Base-by-base conservation (phyloP, 1,140 invertebrate species). In the Popillia japonica region DNA sequence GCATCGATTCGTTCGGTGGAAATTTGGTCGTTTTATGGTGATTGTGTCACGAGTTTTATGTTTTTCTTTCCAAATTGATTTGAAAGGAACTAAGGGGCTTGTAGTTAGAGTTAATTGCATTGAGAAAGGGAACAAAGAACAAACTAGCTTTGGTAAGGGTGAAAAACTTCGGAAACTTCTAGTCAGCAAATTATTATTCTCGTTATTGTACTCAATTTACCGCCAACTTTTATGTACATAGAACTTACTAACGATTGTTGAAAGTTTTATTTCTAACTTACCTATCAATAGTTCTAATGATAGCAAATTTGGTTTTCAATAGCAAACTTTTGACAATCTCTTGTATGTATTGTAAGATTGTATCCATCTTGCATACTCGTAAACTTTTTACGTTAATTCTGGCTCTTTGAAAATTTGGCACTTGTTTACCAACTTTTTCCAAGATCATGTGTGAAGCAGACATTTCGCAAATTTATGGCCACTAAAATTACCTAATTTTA, bases 41-140 rank as follows among this genome's bases (percentile, higher is more conserved):
- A 55, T n/a, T 55, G 48, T 55, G 48, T 55, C 17, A 55, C 6
- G 48, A n/a, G 48, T 17, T n/a, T 55, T 17, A 55, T 20, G 48
- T 17, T n/a, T 17, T 55, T 55, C 48, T 55, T 17, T 55, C 17
- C 48, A 55, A 55, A 55, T 55, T 55, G n/a, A 55, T 55, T 55
- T 55, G 48, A 55, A 55, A 55, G 17, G 48, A 55, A 55, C n/a
- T 17, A 2, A 55, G 6, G 44, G 48, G 17, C 48, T 7, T 17
- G 48, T 55, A 55, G 48, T 55, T 55, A n/a, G 17, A 55, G 14
- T 55, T 55, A 55, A 55, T 55, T 55, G 48, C 17, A 55, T 55
- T 55, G n/a, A n/a, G 48, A n/a, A n/a, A 55, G 48, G 2, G 17
- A 55, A 14, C 48, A 17, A 55, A 14, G 48, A 55, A 55, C 48